Percentiles rank a stretch among this genome's conserved stretches.
Conservation (phyloP, 2,113 vertebrate genomes). For the Neogale vison region DNA sequence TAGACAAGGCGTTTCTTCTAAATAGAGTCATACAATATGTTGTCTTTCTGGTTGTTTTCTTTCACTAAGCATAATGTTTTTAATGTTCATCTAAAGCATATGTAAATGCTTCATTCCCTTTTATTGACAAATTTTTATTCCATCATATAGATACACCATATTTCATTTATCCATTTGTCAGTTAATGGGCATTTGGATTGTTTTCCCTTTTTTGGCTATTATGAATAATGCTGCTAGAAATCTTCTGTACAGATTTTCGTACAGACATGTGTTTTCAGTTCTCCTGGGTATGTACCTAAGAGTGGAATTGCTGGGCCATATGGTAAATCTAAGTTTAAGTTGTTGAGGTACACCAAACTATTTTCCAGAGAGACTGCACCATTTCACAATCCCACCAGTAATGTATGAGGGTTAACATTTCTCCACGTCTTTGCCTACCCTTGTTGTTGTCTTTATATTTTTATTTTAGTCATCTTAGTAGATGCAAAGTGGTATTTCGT, state of each 20-base stretch:
- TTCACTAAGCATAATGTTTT: neutral
- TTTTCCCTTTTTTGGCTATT: neutral
- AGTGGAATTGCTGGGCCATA: neutral
- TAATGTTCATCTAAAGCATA: neutral
- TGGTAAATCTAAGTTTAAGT: constrained; percentile 28
- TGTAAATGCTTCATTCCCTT: neutral
- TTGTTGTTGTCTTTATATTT: neutral
- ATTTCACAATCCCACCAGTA: neutral
- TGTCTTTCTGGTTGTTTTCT: neutral
- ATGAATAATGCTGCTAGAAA: neutral
- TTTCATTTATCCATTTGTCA: neutral
- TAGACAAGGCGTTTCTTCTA: neutral
- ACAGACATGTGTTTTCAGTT: neutral
- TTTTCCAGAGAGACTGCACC: neutral
- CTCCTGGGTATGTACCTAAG: neutral
- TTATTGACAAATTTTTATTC: neutral
- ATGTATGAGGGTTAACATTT: neutral
- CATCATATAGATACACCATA: neutral
- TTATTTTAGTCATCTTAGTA: neutral
- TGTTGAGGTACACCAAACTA: neutral
- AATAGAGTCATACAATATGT: neutral
- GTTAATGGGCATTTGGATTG: neutral
- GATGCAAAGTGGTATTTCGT: neutral
- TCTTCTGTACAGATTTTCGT: neutral
- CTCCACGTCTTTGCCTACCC: neutral